Evolutionary conservation across 1,140 invertebrate species (phyloP), one percentile per base, ranked within the genome.

Genomic region (Brachionus asplanchnoidis): DNA sequence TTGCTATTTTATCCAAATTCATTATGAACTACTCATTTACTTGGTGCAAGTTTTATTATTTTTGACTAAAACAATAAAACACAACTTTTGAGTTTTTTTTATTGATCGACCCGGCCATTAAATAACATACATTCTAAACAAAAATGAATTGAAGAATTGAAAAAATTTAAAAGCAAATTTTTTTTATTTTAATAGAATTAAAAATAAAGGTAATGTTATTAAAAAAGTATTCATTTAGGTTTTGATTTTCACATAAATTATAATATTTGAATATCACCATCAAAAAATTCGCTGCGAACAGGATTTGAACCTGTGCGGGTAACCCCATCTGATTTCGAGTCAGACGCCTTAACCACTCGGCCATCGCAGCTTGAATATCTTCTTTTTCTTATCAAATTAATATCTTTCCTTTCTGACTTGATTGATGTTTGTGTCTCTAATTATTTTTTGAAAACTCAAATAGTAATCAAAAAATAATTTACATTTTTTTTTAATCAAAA

Each of bases 261-360:
- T 60, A n/a, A 26, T n/a, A 1, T 26, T 23, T 60, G 8, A 60
- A 60, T 60, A 3, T 8, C 5, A 60, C 53, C 20, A 44, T 8
- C 4, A 46, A 40, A 56, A 56, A 82, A 82, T 60, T 56, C 50
- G 78, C 40, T 80, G 77, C 53, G 79, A 82, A 65, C 79, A 82
- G 79, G 79, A 82, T 82, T 82, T 82, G 79, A 82, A 82, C 79
- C 79, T 82, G 53, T 65, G 79, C 78, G 78, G 78, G 78, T 36
- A 82, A 82, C 32, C 78, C 78, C 79, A 82, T 40, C 79, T 40
- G 79, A 82, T 65, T 65, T 82, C 78, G 53, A 82, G 79, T 82
- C 79, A 40, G 53, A 40, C 79, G 79, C 79, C 79, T 82, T 82
- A 82, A 82, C 79, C 53, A 82, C 79, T 82, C 79, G 79, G 66